Evolutionary conservation across 2,113 vertebrate species (phyloP).

Genomic region (Lampris megalopsis): DNA sequence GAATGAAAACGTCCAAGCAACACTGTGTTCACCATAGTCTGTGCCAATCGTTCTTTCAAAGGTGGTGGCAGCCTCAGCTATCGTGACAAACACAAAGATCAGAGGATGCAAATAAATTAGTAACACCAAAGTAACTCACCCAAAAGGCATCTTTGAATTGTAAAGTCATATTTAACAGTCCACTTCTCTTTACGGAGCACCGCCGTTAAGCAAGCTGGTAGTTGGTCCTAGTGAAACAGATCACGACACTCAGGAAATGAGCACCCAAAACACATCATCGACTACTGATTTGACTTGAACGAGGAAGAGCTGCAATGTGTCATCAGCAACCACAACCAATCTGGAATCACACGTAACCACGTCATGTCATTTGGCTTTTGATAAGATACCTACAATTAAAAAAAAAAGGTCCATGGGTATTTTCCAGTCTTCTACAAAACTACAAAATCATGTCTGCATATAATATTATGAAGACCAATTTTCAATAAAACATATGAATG

Average conservation of each 20-base stretch:
- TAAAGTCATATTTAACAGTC: conserved; percentile 80
- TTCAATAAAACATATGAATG: too few species aligned
- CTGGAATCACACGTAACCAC: conserved; percentile 24
- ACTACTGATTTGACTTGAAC: conserved; percentile 66
- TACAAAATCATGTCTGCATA: too few species aligned
- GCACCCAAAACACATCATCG: conserved; percentile 16
- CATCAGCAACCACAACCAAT: conserved; percentile 35
- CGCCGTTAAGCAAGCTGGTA: background rate
- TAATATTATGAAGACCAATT: too few species aligned
- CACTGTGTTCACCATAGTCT: background rate
- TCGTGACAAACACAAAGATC: background rate
- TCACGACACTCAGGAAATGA: conserved; percentile 69
- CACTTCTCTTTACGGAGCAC: background rate
- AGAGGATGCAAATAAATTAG: background rate
- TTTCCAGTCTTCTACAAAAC: too few species aligned
- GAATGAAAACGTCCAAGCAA: conserved; percentile 1
- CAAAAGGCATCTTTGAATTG: conserved; percentile 93
- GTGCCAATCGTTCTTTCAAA: background rate
- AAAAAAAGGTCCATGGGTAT: too few species aligned
- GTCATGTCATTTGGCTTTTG: background rate
- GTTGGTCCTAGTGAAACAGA: conserved; percentile 45
- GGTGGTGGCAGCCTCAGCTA: background rate
- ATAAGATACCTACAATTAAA: background rate
- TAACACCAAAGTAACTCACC: conserved; percentile 71
- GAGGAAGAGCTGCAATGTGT: conserved; percentile 76